Evolutionary conservation across 2,888 invertebrate species (phyloP), one percentile per base, ranked within the genome.

Genomic region (Fragum sueziense): DNA sequence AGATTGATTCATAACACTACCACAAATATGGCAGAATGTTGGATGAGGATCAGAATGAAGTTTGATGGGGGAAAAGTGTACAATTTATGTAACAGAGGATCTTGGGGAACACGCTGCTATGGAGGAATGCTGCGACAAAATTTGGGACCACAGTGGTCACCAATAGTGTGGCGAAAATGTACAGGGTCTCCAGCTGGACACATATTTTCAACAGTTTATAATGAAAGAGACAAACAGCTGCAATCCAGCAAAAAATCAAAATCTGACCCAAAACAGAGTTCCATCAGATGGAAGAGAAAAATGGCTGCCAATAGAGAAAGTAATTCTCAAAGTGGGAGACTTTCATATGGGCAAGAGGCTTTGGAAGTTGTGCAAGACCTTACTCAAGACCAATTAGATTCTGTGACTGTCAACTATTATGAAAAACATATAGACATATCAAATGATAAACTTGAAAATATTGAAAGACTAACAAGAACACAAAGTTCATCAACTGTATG

Each of bases 41-140:
- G 80, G 79, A 74, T 84, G 76, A 25, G 70, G 7, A 75, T 82
- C 14, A 2, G 76, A 17, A 20, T 37, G 17, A 84, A 79, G 54
- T 84, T 80, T 80, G 85, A 85, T 76, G 82, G 85, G 14, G 85
- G 82, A 0, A 85, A 82, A 41, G 37, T 74, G 2, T 22, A 61
- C 2, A 83, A 81, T 31, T 31, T 70, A 31, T 81, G 81, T 25
- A 25, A 52, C 4, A 20, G 74, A 0, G 77, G 81, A 41, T 73
- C 82, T 4, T 80, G 82, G 76, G 31, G 76, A 31, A 65, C 72
- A 22, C 70, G 82, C 14, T 82, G 81, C 33, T 71, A 61, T 71
- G 78, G 78, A 34, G 78, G 74, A 27, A 71, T 54, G 11, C 34
- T 80, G 22, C 34, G 74, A 1, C 59, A 65, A 52, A 80, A 80